Evolutionary conservation across 2,113 vertebrate genomes (phyloP), one percentile per base, ranked within the genome.

Genomic region (Phodopus roborovskii): DNA sequence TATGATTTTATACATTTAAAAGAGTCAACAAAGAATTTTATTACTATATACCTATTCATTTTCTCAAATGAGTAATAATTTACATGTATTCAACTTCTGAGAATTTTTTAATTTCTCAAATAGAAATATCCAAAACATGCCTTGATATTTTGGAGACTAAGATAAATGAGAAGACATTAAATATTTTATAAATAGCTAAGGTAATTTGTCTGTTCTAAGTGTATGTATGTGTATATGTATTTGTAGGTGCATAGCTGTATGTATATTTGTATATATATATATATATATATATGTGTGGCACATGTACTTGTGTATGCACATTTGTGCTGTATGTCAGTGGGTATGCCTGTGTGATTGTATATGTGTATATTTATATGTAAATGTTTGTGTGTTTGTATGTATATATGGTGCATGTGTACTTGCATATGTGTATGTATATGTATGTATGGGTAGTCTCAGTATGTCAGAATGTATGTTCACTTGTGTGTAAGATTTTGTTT

Each of bases 71-170:
- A 90, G 16, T 64, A 87, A 74, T 56, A 77, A 3, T 84, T 92
- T 85, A 20, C 2, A 83, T 73, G 7, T 45, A 92, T 58, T 92
- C 92, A 85, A 81, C 2, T 28, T 84, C n/a, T 93, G 16, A 68
- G 39, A 92, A 86, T 45, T 22, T 28, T 94, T 78, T 73, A 56
- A 73, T 77, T 92, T 94, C 24, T 83, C 75, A 68, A 85, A 81
- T 58, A 3, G 39, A 74, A 78, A 62, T 33, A 68, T 48, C 48
- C 15, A 2, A 13, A 33, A 66, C 79, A 3, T 48, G 5, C 5
- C 16, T 87, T 53, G 16, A 56, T 90, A 79, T 68, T 58, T 78
- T 82, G 28, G 48, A 92, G 45, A 78, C 3, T 12, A 88, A 17
- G 33, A 48, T 45, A 84, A 12, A 70, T 45, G 56, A 58, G 88